These are phyloP conservation scores for Aphaenogaster rudis DNA, from an alignment of 1,140 invertebrate genomes.

Conservation along the genomic window DNA sequence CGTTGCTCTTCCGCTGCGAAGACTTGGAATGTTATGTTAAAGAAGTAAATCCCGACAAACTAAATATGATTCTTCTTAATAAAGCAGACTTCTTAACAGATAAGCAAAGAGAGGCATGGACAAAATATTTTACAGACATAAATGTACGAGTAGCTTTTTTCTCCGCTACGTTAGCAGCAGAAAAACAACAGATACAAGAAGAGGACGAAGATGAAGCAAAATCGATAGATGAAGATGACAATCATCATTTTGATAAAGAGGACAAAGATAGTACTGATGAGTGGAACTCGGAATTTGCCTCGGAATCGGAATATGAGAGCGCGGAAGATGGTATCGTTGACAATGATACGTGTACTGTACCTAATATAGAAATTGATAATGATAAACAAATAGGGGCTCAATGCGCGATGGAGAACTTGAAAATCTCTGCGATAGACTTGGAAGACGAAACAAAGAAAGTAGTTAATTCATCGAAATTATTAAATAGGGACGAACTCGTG, in stretches of 20 bases:
- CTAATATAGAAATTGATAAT: not conserved
- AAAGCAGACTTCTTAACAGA: conserved; percentile 98
- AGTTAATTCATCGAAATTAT: conserved; percentile 81
- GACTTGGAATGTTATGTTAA: conserved; percentile 98
- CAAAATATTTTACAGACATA: conserved; percentile 93
- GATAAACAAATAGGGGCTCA: not conserved
- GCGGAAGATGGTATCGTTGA: conserved; percentile 82
- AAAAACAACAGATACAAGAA: conserved; percentile 82
- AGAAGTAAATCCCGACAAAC: conserved; percentile 93
- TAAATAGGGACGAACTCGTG: conserved; percentile 86
- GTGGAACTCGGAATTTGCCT: conserved; percentile 72
- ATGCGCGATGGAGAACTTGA: conserved; percentile 6
- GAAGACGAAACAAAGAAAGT: conserved; percentile 11
- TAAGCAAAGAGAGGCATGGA: conserved; percentile 94
- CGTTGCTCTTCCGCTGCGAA: conserved; percentile 96
- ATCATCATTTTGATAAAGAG: conserved; percentile 19
- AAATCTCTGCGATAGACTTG: not conserved
- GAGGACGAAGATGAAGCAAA: conserved; percentile 70
- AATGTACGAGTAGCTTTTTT: conserved; percentile 93
- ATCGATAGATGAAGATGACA: conserved; percentile 72
- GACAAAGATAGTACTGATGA: conserved; percentile 70
- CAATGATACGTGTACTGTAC: not conserved
- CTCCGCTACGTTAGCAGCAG: conserved; percentile 90
- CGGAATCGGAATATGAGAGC: conserved; percentile 81
- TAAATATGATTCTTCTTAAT: conserved; percentile 96